phyloP scores from a whole-genome alignment of 2,797 vertebrate genomes.

The Galago senegalensis region DNA sequence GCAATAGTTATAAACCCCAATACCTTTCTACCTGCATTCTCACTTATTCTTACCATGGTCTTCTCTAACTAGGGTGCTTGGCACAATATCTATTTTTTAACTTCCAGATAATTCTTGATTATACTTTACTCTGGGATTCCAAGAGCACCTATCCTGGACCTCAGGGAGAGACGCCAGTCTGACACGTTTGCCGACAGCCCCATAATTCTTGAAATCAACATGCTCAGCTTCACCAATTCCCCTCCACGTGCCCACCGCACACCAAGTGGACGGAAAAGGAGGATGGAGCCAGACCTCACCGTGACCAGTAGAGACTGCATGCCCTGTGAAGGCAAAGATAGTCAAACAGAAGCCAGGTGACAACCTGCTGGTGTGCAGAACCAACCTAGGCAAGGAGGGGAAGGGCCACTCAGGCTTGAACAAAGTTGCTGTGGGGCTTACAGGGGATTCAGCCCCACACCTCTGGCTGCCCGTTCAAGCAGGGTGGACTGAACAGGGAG shows the following conservation, averaged over 20 bases:
- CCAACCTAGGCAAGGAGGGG: rapidly evolving
- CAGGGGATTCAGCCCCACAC: rapidly evolving
- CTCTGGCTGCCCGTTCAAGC: rapidly evolving
- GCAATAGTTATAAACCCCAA: not conserved
- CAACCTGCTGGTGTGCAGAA: not conserved
- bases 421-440: rapidly evolving
- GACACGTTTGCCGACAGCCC: not conserved
- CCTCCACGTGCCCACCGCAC: rapidly evolving
- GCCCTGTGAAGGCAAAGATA: not conserved
- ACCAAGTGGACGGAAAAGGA: not conserved
- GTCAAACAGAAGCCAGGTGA: rapidly evolving
- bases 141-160: rapidly evolving
- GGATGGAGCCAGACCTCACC: rapidly evolving
- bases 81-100: not conserved
- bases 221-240: not conserved
- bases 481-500: not conserved
- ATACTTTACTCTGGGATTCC: not conserved
- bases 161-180: not conserved
- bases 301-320: not conserved
- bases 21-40: not conserved
- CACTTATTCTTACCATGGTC: not conserved
- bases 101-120: not conserved
- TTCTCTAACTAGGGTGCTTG: not conserved
- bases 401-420: not conserved
- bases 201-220: rapidly evolving